Conservation (phyloP, 2,888 invertebrate species). For the Gari tellinella region DNA sequence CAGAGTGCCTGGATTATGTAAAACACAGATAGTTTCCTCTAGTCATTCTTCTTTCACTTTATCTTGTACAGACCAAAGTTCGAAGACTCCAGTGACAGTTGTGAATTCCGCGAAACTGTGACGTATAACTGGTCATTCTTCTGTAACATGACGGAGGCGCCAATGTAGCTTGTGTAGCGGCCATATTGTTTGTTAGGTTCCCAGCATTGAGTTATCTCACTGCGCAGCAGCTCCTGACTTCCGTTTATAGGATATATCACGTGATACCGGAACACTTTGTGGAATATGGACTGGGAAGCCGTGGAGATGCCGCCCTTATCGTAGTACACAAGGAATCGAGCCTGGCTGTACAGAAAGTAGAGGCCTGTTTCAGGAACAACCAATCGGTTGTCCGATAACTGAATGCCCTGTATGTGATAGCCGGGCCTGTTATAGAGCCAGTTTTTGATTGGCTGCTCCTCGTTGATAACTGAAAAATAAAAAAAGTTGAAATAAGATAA, state of each 20-base stretch:
- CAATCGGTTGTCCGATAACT: slow-evolving; percentile 46
- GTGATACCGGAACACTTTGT: slow-evolving; percentile 63
- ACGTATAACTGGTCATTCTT: slow-evolving; percentile 64
- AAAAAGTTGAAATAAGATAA: not conserved
- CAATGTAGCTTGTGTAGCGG: slow-evolving; percentile 67
- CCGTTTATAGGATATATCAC: slow-evolving; percentile 60
- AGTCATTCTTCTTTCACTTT: slow-evolving; percentile 5
- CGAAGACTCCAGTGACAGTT: slow-evolving; percentile 17
- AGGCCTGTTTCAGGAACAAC: slow-evolving; percentile 58
- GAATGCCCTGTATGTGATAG: slow-evolving; percentile 51
- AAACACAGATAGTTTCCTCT: no score
- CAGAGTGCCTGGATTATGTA: no score
- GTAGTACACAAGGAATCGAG: slow-evolving; percentile 59
- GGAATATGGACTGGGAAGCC: slow-evolving; percentile 54
- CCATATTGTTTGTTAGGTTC: slow-evolving; percentile 55
- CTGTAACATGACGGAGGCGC: slow-evolving; percentile 53
- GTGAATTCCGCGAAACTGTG: slow-evolving; percentile 50
- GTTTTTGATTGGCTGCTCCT: slow-evolving; percentile 44
- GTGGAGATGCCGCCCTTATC: slow-evolving; percentile 16
- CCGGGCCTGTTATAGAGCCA: slow-evolving; percentile 37
- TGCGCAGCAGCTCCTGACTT: slow-evolving; percentile 58
- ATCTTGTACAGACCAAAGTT: slow-evolving; percentile 57
- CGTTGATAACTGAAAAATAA: not conserved
- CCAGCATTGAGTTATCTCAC: slow-evolving; percentile 65
- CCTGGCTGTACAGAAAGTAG: slow-evolving; percentile 68